A percentile compares a stretch with the other conserved stretches of the same genome.
phyloP scores from a whole-genome alignment of 2,797 vertebrate species.

The Threskiornis aethiopicus region DNA sequence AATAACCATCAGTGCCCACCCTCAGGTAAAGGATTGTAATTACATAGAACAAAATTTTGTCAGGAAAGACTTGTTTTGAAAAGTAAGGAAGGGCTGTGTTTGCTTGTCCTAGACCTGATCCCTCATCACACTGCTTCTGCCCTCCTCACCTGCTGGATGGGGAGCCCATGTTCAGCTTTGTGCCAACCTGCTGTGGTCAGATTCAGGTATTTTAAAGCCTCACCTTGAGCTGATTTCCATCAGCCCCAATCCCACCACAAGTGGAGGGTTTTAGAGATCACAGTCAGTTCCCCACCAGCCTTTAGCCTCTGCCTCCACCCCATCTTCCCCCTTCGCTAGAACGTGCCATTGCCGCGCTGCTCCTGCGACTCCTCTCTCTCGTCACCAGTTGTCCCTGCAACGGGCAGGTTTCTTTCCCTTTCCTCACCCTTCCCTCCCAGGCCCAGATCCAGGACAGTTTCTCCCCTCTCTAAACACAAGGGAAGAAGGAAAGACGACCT shows the following conservation, averaged over 20 bases:
- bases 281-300: background rate
- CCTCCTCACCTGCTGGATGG: too few relatives aligned
- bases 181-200: background rate
- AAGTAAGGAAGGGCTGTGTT: background rate
- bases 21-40: background rate
- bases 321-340: background rate
- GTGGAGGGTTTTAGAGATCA: background rate
- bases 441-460: background rate
- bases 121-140: background rate
- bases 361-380: background rate
- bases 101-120: accelerated
- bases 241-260: background rate
- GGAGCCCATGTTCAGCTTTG: accelerated
- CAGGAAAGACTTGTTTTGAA: background rate
- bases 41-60: background rate
- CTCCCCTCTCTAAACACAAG: background rate
- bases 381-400: background rate
- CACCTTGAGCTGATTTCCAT: background rate
- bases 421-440: background rate
- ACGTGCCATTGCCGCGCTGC: accelerated
- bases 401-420: background rate
- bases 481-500: background rate
- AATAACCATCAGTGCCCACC: background rate
- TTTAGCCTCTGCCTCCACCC: background rate
- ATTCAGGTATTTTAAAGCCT: background rate